Percentiles rank a stretch among this genome's conserved stretches.
Conservation (phyloP, 2,888 invertebrate species). For the Sinodicranocentrus sp. region DNA sequence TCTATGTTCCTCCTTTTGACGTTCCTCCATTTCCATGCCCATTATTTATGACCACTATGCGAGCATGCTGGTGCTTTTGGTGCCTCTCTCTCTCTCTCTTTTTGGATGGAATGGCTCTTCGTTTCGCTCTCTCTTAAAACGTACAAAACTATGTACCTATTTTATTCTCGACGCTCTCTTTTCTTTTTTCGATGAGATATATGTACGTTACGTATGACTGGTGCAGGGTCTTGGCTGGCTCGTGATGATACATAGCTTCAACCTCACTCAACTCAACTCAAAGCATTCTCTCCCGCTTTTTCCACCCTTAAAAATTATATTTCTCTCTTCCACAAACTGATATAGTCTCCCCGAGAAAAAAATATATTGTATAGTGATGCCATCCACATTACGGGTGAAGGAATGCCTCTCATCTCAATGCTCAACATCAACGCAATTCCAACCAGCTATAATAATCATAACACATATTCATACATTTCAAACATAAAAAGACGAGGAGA, state of each 20-base stretch:
- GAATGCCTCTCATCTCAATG: slow-evolving; percentile 50
- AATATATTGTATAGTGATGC: no score
- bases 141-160: slow-evolving; percentile 67
- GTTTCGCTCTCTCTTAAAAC: slow-evolving; percentile 57
- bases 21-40: slow-evolving; percentile 76
- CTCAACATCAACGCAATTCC: slow-evolving; percentile 51
- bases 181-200: slow-evolving; percentile 61
- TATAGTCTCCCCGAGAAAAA: neutral
- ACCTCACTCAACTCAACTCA: slow-evolving; percentile 17
- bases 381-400: no score
- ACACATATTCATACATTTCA: slow-evolving; percentile 55
- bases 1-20: slow-evolving; percentile 75
- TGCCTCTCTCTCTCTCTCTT: slow-evolving; percentile 43
- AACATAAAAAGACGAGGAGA: slow-evolving; percentile 37
- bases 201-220: slow-evolving; percentile 64
- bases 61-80: slow-evolving; percentile 64
- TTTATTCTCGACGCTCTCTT: slow-evolving; percentile 56
- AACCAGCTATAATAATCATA: slow-evolving; percentile 61
- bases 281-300: neutral
- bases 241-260: slow-evolving; percentile 60
- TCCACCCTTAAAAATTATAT: no score
- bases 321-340: neutral
- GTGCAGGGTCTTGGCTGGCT: slow-evolving; percentile 57
- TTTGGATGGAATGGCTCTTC: slow-evolving; percentile 69
- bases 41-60: slow-evolving; percentile 76